Percentiles rank a stretch among this genome's conserved stretches.
phyloP scores from a whole-genome alignment of 1,140 invertebrate genomes.

The Meloidogyne chitwoodi region DNA sequence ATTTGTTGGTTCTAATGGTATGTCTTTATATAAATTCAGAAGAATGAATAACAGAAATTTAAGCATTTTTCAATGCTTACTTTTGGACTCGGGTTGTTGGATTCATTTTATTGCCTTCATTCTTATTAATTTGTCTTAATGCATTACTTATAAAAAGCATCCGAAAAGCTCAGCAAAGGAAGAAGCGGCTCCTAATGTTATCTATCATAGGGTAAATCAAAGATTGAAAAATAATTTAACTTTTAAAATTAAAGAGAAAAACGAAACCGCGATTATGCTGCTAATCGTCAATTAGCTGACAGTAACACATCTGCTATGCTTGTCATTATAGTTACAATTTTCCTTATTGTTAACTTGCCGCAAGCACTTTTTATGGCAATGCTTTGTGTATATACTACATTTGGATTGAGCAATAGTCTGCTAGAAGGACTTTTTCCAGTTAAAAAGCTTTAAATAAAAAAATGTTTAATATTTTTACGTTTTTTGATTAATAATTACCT shows the following conservation, averaged over 20 bases:
- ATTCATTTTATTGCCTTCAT: constrained; percentile 82
- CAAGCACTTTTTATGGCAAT: constrained; percentile 79
- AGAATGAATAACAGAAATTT: neutral
- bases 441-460: constrained; percentile 64
- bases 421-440: constrained; percentile 77
- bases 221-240: neutral
- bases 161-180: constrained; percentile 73
- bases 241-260: constrained; percentile 61
- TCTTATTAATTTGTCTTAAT: constrained; percentile 81
- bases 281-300: constrained; percentile 69
- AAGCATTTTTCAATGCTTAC: constrained; percentile 54
- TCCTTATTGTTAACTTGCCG: constrained; percentile 83
- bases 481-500: too few relatives aligned
- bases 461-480: too few relatives aligned
- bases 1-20: constrained; percentile 44
- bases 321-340: constrained; percentile 81
- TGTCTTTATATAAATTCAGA: neutral
- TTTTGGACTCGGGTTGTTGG: constrained; percentile 79
- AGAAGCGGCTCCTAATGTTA: constrained; percentile 53
- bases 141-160: constrained; percentile 79
- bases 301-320: constrained; percentile 90
- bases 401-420: constrained; percentile 60
- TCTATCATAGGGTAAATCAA: neutral
- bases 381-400: constrained; percentile 70
- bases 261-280: constrained; percentile 71